Evolutionary conservation across 2,113 vertebrate species (phyloP).

Genomic region (Porphyrio hochstetteri): DNA sequence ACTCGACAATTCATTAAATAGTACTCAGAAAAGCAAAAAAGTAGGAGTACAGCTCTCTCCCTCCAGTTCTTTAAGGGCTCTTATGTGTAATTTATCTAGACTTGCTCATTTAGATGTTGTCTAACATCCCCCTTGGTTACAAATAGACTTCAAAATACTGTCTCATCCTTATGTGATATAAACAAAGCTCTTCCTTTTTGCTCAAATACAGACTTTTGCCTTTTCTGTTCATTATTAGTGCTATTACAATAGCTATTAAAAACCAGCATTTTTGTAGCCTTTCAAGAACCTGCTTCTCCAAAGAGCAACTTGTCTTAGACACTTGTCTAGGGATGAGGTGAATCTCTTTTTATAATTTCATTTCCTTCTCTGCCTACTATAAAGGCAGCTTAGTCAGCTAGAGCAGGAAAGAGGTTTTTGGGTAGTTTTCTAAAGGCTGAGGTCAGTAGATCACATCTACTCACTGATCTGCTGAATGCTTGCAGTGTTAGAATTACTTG

Average conservation of each 20-base stretch:
- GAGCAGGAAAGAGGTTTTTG: not conserved
- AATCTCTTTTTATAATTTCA: not conserved
- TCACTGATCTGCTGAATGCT: not conserved
- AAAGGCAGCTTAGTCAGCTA: not conserved
- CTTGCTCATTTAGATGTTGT: slow-evolving; percentile 18
- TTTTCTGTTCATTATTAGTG: not conserved
- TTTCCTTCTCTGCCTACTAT: not conserved
- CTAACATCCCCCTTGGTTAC: not conserved
- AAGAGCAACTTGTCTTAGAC: not conserved
- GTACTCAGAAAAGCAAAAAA: not conserved
- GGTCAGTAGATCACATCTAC: not conserved
- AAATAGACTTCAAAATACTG: not conserved
- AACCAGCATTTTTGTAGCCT: not conserved
- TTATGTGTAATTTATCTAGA: not conserved
- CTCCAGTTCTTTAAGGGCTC: not conserved
- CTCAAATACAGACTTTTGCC: not conserved
- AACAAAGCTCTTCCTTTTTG: not conserved
- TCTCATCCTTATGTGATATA: not conserved
- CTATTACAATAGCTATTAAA: not conserved
- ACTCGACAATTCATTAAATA: slow-evolving; percentile 1
- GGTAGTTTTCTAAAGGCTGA: not conserved
- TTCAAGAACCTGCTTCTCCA: not conserved
- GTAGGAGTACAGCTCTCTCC: not conserved
- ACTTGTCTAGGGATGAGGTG: not conserved
- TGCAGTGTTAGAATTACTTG: not conserved